Percentiles rank a stretch among this genome's conserved stretches.
These are phyloP conservation scores for Formica exsecta DNA, from an alignment of 1,140 invertebrate species.

Conservation along the genomic window DNA sequence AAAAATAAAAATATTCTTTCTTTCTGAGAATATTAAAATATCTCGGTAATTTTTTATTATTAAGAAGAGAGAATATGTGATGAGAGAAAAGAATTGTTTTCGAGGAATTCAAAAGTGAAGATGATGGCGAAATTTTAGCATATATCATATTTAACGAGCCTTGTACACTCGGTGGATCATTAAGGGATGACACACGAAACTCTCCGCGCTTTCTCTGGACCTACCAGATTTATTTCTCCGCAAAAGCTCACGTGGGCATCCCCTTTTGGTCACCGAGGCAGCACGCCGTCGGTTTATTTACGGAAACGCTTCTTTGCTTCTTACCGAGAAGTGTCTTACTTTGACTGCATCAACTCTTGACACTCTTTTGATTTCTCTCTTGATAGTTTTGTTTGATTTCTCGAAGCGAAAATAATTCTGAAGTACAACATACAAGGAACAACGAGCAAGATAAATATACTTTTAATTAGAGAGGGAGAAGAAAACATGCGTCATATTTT, in stretches of 20 bases:
- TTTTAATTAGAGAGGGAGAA: neutral
- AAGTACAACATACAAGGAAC: neutral
- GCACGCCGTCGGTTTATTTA: slow-evolving; percentile 54
- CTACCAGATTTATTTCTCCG: slow-evolving; percentile 33
- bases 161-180: slow-evolving; percentile 24
- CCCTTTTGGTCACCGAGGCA: slow-evolving; percentile 49
- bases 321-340: slow-evolving; percentile 44
- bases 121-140: neutral
- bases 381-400: slow-evolving; percentile 55
- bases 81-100: neutral
- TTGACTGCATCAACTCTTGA: slow-evolving; percentile 12
- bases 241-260: slow-evolving; percentile 37
- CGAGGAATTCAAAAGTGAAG: neutral
- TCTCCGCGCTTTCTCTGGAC: slow-evolving; percentile 34
- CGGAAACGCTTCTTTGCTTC: slow-evolving; percentile 56
- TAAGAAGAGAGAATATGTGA: neutral
- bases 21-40: slow-evolving; percentile 18
- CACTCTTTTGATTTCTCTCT: slow-evolving; percentile 8
- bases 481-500: neutral
- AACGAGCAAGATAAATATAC: slow-evolving; percentile 11
- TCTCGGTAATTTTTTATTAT: neutral
- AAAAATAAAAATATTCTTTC: too few relatives aligned
- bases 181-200: slow-evolving; percentile 57
- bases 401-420: slow-evolving; percentile 63
- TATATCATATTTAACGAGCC: neutral